These are phyloP conservation scores for Myotis planiceps DNA, from an alignment of 2,797 vertebrate genomes.

Conservation along the genomic window DNA sequence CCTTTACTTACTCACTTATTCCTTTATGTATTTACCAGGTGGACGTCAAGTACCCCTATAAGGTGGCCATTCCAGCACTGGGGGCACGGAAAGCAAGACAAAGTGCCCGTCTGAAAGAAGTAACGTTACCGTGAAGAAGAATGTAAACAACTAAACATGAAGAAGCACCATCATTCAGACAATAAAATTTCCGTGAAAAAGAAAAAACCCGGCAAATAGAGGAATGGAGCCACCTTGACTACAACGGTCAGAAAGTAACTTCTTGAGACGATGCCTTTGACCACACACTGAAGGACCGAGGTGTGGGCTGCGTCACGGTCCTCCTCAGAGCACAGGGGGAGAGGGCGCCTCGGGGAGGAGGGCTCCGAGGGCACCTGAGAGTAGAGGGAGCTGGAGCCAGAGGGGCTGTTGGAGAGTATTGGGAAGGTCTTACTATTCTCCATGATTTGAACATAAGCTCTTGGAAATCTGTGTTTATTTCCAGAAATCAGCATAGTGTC, in stretches of 20 bases:
- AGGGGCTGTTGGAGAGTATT: not conserved
- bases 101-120: not conserved
- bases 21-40: not conserved
- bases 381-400: too few relatives aligned
- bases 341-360: too few relatives aligned
- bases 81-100: not conserved
- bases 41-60: not conserved
- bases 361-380: too few relatives aligned
- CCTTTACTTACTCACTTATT: not conserved
- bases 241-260: not conserved
- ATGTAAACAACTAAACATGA: not conserved
- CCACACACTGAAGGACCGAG: not conserved
- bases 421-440: not conserved
- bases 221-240: too few relatives aligned
- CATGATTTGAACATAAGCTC: not conserved
- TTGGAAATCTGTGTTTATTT: not conserved
- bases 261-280: too few relatives aligned
- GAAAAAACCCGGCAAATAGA: not conserved
- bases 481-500: not conserved
- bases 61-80: not conserved
- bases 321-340: not conserved
- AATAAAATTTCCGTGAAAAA: not conserved
- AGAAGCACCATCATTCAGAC: not conserved
- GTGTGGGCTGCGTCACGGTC: accelerated
- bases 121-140: not conserved